Conservation (phyloP, 2,888 invertebrate genomes). For the Cistogaster globosa region DNA sequence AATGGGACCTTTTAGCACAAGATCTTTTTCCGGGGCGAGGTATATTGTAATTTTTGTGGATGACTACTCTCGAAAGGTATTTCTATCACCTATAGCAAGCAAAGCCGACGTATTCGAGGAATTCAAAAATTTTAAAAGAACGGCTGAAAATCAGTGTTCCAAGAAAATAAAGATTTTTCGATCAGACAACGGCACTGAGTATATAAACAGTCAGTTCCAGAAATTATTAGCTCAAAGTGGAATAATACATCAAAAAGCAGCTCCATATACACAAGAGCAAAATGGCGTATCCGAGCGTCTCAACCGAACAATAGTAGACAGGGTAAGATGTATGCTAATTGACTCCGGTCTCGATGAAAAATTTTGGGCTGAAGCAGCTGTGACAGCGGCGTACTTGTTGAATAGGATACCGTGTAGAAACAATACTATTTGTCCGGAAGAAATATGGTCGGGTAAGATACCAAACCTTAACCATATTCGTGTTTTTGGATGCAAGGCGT, state of each 20-base stretch:
- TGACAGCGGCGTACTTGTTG: constrained; percentile 64
- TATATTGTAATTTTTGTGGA: constrained; percentile 80
- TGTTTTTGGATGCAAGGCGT: constrained; percentile 71
- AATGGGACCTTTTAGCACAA: constrained; percentile 78
- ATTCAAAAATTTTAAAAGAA: constrained; percentile 69
- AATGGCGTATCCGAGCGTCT: constrained; percentile 58
- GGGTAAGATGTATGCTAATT: constrained; percentile 71
- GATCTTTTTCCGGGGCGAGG: constrained; percentile 75
- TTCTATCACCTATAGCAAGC: constrained; percentile 59
- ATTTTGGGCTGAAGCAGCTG: constrained; percentile 57
- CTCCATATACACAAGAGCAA: constrained; percentile 52
- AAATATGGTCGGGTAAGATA: constrained; percentile 64
- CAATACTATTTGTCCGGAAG: constrained; percentile 58
- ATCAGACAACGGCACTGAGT: too few relatives aligned
- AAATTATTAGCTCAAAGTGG: constrained; percentile 8
- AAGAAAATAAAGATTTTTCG: too few relatives aligned
- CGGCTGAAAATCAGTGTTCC: constrained; percentile 35
- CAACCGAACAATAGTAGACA: constrained; percentile 73
- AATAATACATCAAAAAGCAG: constrained; percentile 27
- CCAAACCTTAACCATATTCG: constrained; percentile 63
- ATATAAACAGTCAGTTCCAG: too few relatives aligned
- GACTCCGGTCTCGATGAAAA: constrained; percentile 65
- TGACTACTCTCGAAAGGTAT: constrained; percentile 73
- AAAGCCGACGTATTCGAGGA: constrained; percentile 52
- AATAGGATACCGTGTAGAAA: constrained; percentile 68